Evolutionary conservation across 1,140 invertebrate species (phyloP), one percentile per base, ranked within the genome.

Genomic region (Alviniconcha marisindica): DNA sequence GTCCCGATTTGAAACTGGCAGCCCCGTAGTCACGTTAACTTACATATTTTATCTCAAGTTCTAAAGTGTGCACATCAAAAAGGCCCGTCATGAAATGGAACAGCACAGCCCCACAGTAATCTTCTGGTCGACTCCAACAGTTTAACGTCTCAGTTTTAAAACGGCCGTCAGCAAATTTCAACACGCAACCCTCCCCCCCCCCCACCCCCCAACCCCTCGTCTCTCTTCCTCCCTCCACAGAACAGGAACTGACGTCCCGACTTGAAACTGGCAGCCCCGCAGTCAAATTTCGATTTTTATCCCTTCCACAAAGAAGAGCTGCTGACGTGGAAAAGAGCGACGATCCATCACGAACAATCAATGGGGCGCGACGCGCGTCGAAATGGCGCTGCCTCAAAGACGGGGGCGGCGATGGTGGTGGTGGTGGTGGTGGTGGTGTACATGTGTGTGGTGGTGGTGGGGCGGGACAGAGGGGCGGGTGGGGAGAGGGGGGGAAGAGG

Each of bases 281-380:
- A n/a, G 60, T 63, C 60, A n/a, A 63, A 63, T 12, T 63, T 63
- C 60, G 60, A 63, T 63, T 63, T 63, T n/a, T 63, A 63, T 63
- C 24, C 24, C 60, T n/a, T n/a, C 21, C 60, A n/a, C 21, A 63
- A 63, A 63, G 60, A 63, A 63, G 60, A 40, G 66, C 7, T 4
- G 24, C 4, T 60, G 56, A 24, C 36, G 66, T 5, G 66, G 14
- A 38, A 33, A 15, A 24, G 66, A 10, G 66, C 14, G 66, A 24
- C 66, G 28, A 38, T 33, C 66, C 66, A 36, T 33, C 31, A 71
- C 3, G 31, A 36, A 31, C 31, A 38, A 71, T 36, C 36, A 36
- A 4, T 71, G 28, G 10, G 66, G 21, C 66, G 31, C 31, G 28
- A 38, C 56, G 5, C 7, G 66, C 31, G 33, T 7, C 5, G 33